phyloP scores from a whole-genome alignment of 2,797 vertebrate genomes.

The Macropodus opercularis region DNA sequence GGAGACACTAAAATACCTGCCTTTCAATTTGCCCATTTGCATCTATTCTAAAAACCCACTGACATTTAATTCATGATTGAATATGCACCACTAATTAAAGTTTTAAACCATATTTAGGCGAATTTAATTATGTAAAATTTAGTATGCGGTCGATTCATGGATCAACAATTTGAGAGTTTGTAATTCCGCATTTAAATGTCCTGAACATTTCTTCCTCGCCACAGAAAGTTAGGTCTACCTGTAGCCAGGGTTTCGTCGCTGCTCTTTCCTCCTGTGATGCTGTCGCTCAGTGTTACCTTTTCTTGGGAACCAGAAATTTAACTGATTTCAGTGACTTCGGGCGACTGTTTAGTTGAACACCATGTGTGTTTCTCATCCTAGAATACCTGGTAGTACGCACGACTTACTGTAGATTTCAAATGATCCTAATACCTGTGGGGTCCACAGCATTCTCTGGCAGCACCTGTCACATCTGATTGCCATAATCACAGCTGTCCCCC shows the following conservation, averaged over 20 bases:
- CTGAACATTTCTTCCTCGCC: too few relatives aligned
- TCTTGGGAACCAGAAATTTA: not conserved
- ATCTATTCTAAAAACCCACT: not conserved
- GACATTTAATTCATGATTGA: not conserved
- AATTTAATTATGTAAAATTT: conserved; percentile 20
- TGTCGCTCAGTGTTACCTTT: not conserved
- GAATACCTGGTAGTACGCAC: not conserved
- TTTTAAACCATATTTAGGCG: not conserved
- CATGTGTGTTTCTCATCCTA: not conserved
- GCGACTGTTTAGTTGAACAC: not conserved
- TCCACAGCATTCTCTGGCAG: conserved; percentile 1
- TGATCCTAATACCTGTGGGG: not conserved
- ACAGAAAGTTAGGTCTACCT: not conserved
- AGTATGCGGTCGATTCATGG: conserved; percentile 22
- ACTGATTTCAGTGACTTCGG: not conserved
- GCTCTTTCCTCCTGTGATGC: not conserved
- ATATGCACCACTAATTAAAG: conserved; percentile 1
- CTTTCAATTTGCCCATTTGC: not conserved
- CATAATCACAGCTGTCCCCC: conserved; percentile 14
- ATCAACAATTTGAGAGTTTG: not conserved
- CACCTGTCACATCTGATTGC: conserved; percentile 29
- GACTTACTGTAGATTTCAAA: not conserved
- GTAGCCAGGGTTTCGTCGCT: not conserved
- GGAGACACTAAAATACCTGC: not conserved
- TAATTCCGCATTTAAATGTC: conserved; percentile 1